A percentile compares a stretch with the other conserved stretches of the same genome.
phyloP scores from a whole-genome alignment of 2,797 vertebrate species.

The Sylvilagus floridanus region DNA sequence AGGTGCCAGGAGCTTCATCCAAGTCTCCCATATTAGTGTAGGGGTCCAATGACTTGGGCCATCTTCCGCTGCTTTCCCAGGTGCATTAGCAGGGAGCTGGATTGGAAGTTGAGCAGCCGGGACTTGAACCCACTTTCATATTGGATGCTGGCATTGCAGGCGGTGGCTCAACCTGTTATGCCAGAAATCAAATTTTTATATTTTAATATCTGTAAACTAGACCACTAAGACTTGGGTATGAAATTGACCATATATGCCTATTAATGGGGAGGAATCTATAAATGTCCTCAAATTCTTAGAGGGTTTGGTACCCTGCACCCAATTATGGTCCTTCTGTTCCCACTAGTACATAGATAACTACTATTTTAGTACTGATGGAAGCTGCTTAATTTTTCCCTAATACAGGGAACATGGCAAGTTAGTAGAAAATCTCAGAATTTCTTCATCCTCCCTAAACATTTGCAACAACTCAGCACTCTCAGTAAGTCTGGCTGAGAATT shows the following conservation, averaged over 20 bases:
- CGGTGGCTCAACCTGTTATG: no score
- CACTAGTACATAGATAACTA: not conserved
- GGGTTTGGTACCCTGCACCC: not conserved
- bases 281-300: not conserved
- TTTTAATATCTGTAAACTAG: not conserved
- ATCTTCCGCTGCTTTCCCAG: no score
- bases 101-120: no score
- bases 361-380: not conserved
- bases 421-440: not conserved
- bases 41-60: no score
- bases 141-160: no score
- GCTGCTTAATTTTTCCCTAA: not conserved
- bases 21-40: no score
- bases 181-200: constrained; percentile 5
- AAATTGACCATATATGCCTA: not conserved
- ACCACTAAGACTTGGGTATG: not conserved
- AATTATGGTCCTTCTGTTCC: not conserved
- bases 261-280: not conserved
- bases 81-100: no score
- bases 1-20: no score
- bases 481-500: not conserved
- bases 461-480: not conserved
- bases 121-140: no score
- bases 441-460: not conserved
- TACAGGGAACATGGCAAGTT: not conserved